Evolutionary conservation across 2,888 invertebrate species (phyloP).

Genomic region (Torymus auratus): DNA sequence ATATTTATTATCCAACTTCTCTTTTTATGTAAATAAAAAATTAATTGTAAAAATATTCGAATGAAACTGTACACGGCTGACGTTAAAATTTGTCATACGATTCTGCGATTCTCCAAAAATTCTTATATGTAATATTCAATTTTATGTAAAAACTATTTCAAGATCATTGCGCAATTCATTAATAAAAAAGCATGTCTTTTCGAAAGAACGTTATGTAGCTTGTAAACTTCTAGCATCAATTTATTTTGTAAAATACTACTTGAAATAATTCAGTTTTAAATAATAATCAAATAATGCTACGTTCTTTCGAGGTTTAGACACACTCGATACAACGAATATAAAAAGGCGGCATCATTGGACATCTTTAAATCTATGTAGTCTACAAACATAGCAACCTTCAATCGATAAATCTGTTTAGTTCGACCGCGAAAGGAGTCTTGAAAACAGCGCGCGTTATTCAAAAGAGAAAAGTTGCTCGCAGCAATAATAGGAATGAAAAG

Average conservation of each 20-base stretch:
- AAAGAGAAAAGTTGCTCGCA: constrained; percentile 39
- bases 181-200: constrained; percentile 3
- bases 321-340: constrained; percentile 49
- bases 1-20: background rate
- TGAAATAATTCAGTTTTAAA: background rate
- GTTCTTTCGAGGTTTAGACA: constrained; percentile 33
- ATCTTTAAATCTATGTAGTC: constrained; percentile 6
- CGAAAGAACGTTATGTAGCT: constrained; percentile 29
- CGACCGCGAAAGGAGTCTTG: background rate
- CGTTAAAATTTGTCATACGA: background rate
- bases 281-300: constrained; percentile 3
- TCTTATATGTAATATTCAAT: background rate
- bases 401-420: constrained; percentile 23
- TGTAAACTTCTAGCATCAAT: constrained; percentile 4
- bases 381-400: background rate
- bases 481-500: constrained; percentile 36
- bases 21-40: constrained; percentile 6
- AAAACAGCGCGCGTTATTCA: constrained; percentile 1
- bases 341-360: constrained; percentile 25
- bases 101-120: constrained; percentile 15
- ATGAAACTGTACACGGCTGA: background rate
- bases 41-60: background rate
- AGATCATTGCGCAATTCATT: constrained; percentile 19
- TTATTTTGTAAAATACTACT: constrained; percentile 33
- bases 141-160: constrained; percentile 13